Percentiles rank a stretch among this genome's conserved stretches.
Conservation (phyloP, 2,888 invertebrate species). For the Campoplex nolae region DNA sequence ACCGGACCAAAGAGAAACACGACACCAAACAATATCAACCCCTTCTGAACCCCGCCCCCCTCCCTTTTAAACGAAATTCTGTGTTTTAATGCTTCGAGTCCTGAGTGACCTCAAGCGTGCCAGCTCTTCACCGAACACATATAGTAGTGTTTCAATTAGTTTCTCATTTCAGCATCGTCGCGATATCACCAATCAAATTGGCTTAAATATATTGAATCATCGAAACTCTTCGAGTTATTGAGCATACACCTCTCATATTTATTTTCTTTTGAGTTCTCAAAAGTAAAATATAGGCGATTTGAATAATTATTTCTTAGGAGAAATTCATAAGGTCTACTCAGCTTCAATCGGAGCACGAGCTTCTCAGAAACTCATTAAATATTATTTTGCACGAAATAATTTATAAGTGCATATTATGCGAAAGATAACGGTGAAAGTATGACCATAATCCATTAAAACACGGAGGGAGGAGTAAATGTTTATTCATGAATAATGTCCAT, state of each 20-base stretch:
- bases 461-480: too few species aligned
- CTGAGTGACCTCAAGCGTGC: too few species aligned
- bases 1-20: too few species aligned
- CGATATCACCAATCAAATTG: background rate
- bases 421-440: too few species aligned
- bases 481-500: too few species aligned
- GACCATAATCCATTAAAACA: too few species aligned
- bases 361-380: background rate
- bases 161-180: background rate
- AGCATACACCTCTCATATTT: background rate
- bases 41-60: too few species aligned
- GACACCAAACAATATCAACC: too few species aligned
- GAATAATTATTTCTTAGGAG: background rate
- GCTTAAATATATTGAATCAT: background rate
- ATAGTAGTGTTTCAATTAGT: constrained; percentile 5
- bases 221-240: background rate
- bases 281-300: background rate
- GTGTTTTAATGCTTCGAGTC: too few species aligned
- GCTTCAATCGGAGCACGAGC: background rate
- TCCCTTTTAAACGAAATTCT: too few species aligned
- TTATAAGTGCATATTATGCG: background rate
- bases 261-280: background rate
- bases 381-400: background rate
- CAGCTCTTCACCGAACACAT: too few species aligned
- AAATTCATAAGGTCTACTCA: background rate